phyloP scores from a whole-genome alignment of 2,797 vertebrate genomes.

The Lepus townsendii region DNA sequence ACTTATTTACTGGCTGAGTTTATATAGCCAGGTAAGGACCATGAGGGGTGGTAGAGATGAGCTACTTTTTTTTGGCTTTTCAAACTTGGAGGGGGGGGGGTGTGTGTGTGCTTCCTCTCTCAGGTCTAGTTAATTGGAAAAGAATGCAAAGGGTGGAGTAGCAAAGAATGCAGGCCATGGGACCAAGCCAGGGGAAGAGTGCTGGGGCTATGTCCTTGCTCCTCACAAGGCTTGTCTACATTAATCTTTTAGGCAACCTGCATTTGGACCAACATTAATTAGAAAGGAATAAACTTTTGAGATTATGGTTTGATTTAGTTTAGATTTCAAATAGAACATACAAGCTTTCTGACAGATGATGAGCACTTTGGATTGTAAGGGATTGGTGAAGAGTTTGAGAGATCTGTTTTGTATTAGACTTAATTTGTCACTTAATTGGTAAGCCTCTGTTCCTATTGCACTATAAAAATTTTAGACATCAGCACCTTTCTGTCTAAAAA shows the following conservation, averaged over 20 bases:
- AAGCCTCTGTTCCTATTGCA: background rate
- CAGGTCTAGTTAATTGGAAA: too few species aligned
- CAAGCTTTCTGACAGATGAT: background rate
- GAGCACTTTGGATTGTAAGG: background rate
- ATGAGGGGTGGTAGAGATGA: too few species aligned
- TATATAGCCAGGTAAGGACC: too few species aligned
- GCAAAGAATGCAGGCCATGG: too few species aligned
- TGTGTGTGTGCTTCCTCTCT: too few species aligned
- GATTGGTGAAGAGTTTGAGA: background rate
- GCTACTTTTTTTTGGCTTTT: too few species aligned
- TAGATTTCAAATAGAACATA: conserved; percentile 17
- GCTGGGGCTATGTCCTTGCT: too few species aligned
- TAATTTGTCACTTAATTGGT: conserved; percentile 41
- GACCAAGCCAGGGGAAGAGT: too few species aligned
- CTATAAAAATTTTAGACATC: conserved; percentile 26
- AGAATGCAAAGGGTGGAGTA: too few species aligned
- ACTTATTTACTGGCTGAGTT: too few species aligned
- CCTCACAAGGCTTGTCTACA: too few species aligned
- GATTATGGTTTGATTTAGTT: conserved; percentile 53
- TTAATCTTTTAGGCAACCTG: background rate
- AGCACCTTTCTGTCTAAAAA: conserved; percentile 40
- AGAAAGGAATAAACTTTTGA: conserved; percentile 26
- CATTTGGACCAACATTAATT: background rate
- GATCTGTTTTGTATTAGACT: background rate
- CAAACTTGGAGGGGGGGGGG: too few species aligned